These are phyloP conservation scores for Trachemys scripta DNA, from an alignment of 2,113 vertebrate genomes.

Conservation along the genomic window DNA sequence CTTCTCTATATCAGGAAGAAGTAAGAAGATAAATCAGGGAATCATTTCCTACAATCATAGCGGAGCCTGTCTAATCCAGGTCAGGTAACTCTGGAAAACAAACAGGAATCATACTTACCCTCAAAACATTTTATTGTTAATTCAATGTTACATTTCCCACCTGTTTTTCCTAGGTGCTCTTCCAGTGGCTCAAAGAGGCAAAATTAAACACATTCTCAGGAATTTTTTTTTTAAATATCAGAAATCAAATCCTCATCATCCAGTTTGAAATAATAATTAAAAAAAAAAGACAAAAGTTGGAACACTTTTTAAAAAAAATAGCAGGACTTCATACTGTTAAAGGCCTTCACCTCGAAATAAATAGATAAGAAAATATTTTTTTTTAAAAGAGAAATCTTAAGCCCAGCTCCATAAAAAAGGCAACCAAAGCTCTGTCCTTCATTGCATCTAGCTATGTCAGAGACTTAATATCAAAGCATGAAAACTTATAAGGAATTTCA, in stretches of 20 bases:
- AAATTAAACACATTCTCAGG: not conserved
- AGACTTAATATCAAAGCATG: not conserved
- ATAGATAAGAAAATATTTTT: constrained; percentile 73
- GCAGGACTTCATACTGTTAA: fast-evolving
- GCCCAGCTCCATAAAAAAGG: constrained; percentile 48
- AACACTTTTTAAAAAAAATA: not conserved
- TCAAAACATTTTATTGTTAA: not conserved
- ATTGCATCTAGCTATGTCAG: not conserved
- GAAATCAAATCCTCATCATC: fast-evolving
- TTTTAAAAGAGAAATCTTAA: constrained; percentile 45
- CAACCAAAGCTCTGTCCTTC: not conserved
- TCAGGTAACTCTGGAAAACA: fast-evolving
- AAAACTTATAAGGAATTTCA: not conserved
- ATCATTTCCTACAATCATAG: not conserved
- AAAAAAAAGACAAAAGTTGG: not conserved
- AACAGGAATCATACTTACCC: not conserved
- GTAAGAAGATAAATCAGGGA: not conserved
- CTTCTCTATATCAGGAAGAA: not conserved
- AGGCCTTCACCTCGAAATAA: not conserved
- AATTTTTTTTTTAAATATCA: not conserved
- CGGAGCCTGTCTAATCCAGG: fast-evolving
- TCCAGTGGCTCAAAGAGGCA: not conserved
- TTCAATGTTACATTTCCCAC: not conserved
- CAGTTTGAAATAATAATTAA: not conserved
- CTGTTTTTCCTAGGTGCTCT: fast-evolving